Conservation (phyloP, 1,140 invertebrate species). For the Lamellibrachia luymesi region DNA sequence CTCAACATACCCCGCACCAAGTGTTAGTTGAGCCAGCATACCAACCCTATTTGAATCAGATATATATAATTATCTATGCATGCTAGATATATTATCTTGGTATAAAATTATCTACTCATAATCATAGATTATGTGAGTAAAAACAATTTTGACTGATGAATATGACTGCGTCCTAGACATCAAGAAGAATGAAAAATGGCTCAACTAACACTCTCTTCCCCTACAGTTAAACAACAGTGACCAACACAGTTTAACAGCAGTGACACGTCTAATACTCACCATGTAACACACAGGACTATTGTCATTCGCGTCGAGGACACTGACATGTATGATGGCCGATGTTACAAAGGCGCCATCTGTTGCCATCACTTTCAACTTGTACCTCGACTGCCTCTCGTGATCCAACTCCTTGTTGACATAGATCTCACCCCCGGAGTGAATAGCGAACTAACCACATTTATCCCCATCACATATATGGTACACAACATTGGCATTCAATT, state of each 20-base stretch:
- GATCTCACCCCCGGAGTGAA: slow-evolving; percentile 44
- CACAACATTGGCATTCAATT: slow-evolving; percentile 67
- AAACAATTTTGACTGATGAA: no score
- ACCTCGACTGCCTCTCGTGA: slow-evolving; percentile 76
- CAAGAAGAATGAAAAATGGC: no score
- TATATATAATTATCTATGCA: no score
- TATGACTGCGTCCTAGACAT: no score
- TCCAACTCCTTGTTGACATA: slow-evolving; percentile 63
- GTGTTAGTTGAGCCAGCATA: no score
- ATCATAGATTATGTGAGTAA: no score
- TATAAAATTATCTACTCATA: no score
- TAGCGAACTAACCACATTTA: slow-evolving; percentile 43
- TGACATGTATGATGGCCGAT: slow-evolving; percentile 64
- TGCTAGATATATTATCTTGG: no score
- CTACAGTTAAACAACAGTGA: no score
- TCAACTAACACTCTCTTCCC: no score
- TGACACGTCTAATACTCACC: slow-evolving; percentile 33
- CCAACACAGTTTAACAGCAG: background rate
- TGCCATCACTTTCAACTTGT: slow-evolving; percentile 81
- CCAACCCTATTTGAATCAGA: no score
- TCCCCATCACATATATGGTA: slow-evolving; percentile 60
- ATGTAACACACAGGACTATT: slow-evolving; percentile 70
- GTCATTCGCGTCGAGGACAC: slow-evolving; percentile 70
- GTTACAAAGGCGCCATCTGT: slow-evolving; percentile 72
- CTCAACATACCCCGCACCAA: no score